Evolutionary conservation across 2,888 invertebrate species (phyloP), one percentile per base, ranked within the genome.

Genomic region (Odontocolon sp.): DNA sequence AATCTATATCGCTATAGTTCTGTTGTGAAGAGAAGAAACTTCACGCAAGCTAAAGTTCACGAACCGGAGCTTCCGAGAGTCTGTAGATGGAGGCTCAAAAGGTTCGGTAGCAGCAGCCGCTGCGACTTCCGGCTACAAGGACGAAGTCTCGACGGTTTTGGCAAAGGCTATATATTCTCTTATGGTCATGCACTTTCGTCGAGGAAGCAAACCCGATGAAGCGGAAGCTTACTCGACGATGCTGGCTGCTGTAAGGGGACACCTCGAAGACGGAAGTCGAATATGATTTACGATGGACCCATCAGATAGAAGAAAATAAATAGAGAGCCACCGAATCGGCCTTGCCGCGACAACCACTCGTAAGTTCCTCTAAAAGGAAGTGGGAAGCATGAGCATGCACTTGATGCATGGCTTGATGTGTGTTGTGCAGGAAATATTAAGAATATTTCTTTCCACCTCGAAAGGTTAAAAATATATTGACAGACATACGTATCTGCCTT

Each of bases 171-270:
- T 71, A 77, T 71, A 71, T 71, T 61, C 76, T 63, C 59, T 61
- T 33, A 67, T 47, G 76, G 61, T 67, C 61, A 61, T 71, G 76
- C 56, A 71, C 76, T 77, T 71, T 71, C 76, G 50, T 31, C 40
- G 50, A 45, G 61, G 57, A 67, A 47, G 57, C 38, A 36, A 68
- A 56, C 40, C 23, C 66, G 59, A 50, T 52, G 69, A 36, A 70
- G 59, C 66, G 69, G 66, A 57, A 72, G 64, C 73, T 70, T 42
- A 64, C 52, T 76, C 63, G 86, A 82, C 82, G 82, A 80, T 69
- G 79, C 82, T 67, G 47, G 78, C 79, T 77, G 78, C 56, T 66
- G 77, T 68, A 61, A 71, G 80, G 66, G 56, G 67, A 71, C 76
- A 67, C 56, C 66, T 40, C 57, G n/a, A 42, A 76, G 67, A 71